Base-by-base conservation (phyloP, 64 coral and sea anemone genomes). In the Actinia tenebrosa region DNA sequence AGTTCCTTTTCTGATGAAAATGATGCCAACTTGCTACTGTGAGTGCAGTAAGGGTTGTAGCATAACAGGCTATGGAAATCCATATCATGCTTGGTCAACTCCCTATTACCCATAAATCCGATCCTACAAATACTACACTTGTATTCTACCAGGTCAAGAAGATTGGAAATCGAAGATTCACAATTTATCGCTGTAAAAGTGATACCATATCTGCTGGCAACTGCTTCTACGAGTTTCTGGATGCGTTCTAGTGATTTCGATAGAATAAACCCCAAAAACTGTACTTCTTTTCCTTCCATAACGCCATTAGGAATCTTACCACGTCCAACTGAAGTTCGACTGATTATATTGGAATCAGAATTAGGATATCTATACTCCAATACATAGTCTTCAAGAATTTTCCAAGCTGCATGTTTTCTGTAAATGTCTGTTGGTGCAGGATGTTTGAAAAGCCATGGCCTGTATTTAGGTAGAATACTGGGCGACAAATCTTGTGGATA, bases 361-460 rank as follows among this genome's bases (percentile, higher is more conserved):
- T 45, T 56, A 23, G 52, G 64, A 72, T 90, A 94, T 56, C 58
- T 94, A 86, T 80, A 90, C 27, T 75, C 60, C 52, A 86, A 83
- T 5, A 94, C 71, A 54, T 83, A 91, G 3, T 82, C 80, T 58
- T 91, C 85, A 16, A 94, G 44, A 14, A 80, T 23, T 54, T 71
- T 53, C 84, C 58, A 60, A 10, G 54, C 77, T 5, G 66, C 26
- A 9, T 64, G 52, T 43, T 71, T 53, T 7, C 44, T 71, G 18
- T 84, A 0, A 50, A 5, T 50, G 47, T 4, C 93, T 66, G 5
- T 26, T 19, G 80, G 25, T 15, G 84, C 83, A 7, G 93, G 93
- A 64, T 94, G 93, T 54, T 91, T 94, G 56, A 94, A 94, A 53
- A 94, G 44, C 92, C 92, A 94, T 13, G 92, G 89, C 19, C 69